Percentiles rank a stretch among this genome's conserved stretches.
Conservation (phyloP, 2,888 invertebrate genomes). For the Oasisia sp. region DNA sequence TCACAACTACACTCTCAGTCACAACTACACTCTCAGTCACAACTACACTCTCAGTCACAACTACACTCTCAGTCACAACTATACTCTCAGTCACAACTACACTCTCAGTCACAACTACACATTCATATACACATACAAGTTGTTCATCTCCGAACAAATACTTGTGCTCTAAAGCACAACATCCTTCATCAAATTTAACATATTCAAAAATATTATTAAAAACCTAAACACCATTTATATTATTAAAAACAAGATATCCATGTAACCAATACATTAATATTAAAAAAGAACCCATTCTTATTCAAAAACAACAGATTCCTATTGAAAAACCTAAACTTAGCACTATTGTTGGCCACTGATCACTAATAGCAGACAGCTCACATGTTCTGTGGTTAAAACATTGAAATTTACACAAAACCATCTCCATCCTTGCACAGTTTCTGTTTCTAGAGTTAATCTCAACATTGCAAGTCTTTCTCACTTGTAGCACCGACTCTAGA, state of each 20-base stretch:
- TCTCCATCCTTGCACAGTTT: too few species aligned
- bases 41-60: background rate
- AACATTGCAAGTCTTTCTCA: too few species aligned
- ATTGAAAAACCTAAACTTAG: background rate
- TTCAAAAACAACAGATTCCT: background rate
- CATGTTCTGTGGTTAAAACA: background rate
- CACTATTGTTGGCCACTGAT: background rate
- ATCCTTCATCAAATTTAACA: background rate
- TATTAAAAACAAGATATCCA: background rate
- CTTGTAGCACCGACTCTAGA: too few species aligned
- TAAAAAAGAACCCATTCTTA: background rate
- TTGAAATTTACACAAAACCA: too few species aligned
- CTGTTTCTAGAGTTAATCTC: too few species aligned
- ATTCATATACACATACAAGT: background rate
- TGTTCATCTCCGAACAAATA: background rate
- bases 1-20: background rate
- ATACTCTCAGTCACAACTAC: constrained; percentile 49
- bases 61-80: background rate
- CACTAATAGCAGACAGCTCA: background rate
- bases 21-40: background rate
- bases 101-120: background rate
- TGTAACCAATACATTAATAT: background rate
- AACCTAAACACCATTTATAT: background rate
- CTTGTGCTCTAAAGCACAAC: background rate
- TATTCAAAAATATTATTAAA: background rate